A percentile compares a stretch with the other conserved stretches of the same genome.
These are phyloP conservation scores for Perdita meconis DNA, from an alignment of 2,888 invertebrate species.

Conservation along the genomic window DNA sequence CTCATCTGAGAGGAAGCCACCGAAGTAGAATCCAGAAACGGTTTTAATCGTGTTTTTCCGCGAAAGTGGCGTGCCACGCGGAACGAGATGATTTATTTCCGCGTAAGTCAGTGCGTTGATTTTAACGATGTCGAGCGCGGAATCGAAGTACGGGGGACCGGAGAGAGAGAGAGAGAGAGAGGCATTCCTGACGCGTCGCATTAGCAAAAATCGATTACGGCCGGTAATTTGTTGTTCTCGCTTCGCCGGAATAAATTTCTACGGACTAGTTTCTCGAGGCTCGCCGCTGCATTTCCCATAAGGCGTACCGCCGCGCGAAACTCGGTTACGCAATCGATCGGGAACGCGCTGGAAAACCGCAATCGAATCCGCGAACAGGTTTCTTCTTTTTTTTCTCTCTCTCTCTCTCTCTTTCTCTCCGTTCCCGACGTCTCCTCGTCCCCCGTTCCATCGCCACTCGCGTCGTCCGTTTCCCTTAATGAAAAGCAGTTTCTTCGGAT, in stretches of 20 bases:
- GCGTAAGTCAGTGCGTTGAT: constrained; percentile 46
- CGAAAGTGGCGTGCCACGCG: constrained; percentile 32
- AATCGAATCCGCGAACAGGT: constrained; percentile 45
- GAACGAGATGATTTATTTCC: constrained; percentile 49
- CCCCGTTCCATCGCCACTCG: not conserved
- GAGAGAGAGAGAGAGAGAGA: constrained; percentile 62
- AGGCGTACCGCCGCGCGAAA: constrained; percentile 50
- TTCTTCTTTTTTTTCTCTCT: constrained; percentile 40
- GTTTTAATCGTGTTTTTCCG: not conserved
- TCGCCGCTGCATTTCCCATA: constrained; percentile 59
- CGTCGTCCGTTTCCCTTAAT: constrained; percentile 5
- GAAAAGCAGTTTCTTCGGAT: constrained; percentile 28
- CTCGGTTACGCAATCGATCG: constrained; percentile 52
- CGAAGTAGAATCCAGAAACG: not conserved
- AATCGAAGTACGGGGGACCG: constrained; percentile 14
- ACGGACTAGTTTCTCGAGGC: constrained; percentile 75
- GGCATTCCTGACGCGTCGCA: constrained; percentile 80
- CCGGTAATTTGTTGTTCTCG: constrained; percentile 83
- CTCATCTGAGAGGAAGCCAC: not conserved
- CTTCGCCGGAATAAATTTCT: constrained; percentile 82
- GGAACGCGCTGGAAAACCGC: constrained; percentile 49
- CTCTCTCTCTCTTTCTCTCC: not conserved
- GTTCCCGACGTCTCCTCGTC: not conserved
- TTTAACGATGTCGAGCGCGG: constrained; percentile 41
- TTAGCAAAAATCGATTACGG: constrained; percentile 82